Percentiles rank a stretch among this genome's conserved stretches.
Evolutionary conservation across 2,888 invertebrate genomes (phyloP).

Genomic region (Nomada fabriciana): DNA sequence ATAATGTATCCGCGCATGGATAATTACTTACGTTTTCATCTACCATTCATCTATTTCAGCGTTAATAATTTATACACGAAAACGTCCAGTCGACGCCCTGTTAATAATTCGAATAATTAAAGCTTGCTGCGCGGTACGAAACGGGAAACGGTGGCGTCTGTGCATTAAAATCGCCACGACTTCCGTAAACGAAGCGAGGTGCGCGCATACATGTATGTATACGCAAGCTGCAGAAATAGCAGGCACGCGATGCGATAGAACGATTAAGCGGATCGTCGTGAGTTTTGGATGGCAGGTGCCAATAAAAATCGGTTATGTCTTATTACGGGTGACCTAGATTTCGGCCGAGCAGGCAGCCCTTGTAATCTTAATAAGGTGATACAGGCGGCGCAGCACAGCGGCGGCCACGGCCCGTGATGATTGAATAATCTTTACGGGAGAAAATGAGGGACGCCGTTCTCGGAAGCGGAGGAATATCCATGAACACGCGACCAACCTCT

Average conservation of each 20-base stretch:
- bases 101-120: too few species aligned
- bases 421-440: slow-evolving; percentile 51
- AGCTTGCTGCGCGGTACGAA: not conserved
- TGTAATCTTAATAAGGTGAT: slow-evolving; percentile 58
- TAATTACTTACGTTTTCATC: too few species aligned
- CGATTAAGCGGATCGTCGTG: slow-evolving; percentile 54
- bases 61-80: too few species aligned
- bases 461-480: slow-evolving; percentile 23
- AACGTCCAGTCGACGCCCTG: too few species aligned
- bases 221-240: slow-evolving; percentile 48
- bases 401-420: slow-evolving; percentile 29
- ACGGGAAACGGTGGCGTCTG: not conserved
- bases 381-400: not conserved
- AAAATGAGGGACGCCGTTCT: slow-evolving; percentile 31
- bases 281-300: slow-evolving; percentile 60
- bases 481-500: slow-evolving; percentile 30
- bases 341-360: slow-evolving; percentile 27
- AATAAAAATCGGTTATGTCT: slow-evolving; percentile 63
- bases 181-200: slow-evolving; percentile 30
- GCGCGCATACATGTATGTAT: too few species aligned
- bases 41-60: too few species aligned
- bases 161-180: slow-evolving; percentile 13
- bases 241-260: slow-evolving; percentile 38
- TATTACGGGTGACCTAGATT: slow-evolving; percentile 62
- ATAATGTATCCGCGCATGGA: too few species aligned